Percentiles rank a stretch among this genome's conserved stretches.
phyloP scores from a whole-genome alignment of 2,113 vertebrate species.

The Mustelus asterias region DNA sequence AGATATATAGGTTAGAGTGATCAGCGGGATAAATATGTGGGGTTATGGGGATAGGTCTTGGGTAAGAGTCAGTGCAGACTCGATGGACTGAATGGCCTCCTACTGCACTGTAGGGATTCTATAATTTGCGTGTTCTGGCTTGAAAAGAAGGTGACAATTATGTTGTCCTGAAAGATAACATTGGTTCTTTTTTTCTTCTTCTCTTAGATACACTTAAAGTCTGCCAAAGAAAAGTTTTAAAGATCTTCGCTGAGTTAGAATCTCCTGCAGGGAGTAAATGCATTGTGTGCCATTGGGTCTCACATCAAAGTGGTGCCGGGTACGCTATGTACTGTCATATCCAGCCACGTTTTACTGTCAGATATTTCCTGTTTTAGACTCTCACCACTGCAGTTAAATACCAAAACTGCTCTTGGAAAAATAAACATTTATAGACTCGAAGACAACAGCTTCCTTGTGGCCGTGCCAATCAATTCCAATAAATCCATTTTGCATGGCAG shows the following conservation, averaged over 20 bases:
- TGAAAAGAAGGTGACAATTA: background rate
- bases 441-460: conserved; percentile 31
- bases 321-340: conserved; percentile 3
- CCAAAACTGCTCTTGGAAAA: conserved; percentile 22
- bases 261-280: background rate
- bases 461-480: conserved; percentile 24
- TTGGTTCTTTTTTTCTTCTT: background rate
- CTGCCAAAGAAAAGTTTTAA: background rate
- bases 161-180: background rate
- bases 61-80: too few relatives aligned
- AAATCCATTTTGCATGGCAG: conserved; percentile 20
- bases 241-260: background rate
- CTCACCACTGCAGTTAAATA: background rate
- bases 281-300: conserved; percentile 11
- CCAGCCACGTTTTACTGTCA: conserved; percentile 6
- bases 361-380: conserved; percentile 26
- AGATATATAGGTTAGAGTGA: too few relatives aligned
- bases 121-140: background rate
- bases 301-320: background rate
- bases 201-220: background rate
- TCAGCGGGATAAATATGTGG: too few relatives aligned
- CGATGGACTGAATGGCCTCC: too few relatives aligned
- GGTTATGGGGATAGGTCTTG: too few relatives aligned
- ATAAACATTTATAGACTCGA: conserved; percentile 24
- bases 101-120: too few relatives aligned